Evolutionary conservation across 2,888 invertebrate species (phyloP), one percentile per base, ranked within the genome.

Genomic region (Junonia oenone): DNA sequence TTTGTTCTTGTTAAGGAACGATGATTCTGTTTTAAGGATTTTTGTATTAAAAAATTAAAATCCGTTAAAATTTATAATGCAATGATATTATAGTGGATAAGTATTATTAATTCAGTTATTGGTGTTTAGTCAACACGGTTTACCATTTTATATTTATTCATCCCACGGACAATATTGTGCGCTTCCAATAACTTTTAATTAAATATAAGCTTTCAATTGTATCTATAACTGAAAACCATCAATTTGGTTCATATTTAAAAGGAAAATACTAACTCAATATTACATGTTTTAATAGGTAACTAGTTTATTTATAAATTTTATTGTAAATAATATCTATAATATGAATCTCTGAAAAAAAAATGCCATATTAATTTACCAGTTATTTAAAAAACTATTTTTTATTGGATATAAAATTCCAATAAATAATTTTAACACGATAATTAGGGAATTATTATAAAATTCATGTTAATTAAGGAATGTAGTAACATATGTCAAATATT

Each of bases 351-450:
- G 26, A 43, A 13, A 3, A 22, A n/a, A 74, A 75, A 85, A 83
- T 86, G 89, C 89, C 89, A 89, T 89, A 89, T 89, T 89, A 89
- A 73, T 71, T 75, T 75, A 71, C 78, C 57, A 54, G 50, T 55
- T 55, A 57, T 43, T 51, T 51, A 49, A 57, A 48, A 55, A 33
- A 45, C 31, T 49, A 48, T 48, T 33, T n/a, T 47, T 31, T 26
- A 47, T 26, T 49, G 17, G 46, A 47, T 26, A 17, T 19, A 38
- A 27, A 35, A 45, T 31, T 50, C 55, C 38, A 35, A 45, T 45
- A n/a, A 33, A 31, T 35, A 19, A 37, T 17, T 19, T 2, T 40
- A 40, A 40, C 11, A 19, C 38, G 35, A 35, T 40, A 22, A 22
- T 40, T 45, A 26, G 52, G 45, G 45, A 45, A 13, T 43, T 33